phyloP scores from a whole-genome alignment of 2,797 vertebrate species.

The Catamblyrhynchus diadema region DNA sequence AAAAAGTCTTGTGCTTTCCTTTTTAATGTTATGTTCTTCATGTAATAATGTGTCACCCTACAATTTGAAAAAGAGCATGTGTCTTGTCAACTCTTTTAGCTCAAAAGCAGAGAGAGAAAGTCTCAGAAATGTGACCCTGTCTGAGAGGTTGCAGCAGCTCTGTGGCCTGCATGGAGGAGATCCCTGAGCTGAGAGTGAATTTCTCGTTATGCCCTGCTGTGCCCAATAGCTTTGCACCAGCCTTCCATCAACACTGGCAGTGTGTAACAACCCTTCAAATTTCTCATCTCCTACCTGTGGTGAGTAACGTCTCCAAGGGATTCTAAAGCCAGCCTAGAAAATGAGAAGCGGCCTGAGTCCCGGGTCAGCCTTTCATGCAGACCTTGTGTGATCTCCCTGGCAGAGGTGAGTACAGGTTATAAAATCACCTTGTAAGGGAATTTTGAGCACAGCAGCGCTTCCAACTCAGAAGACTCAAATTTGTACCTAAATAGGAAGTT shows the following conservation, averaged over 20 bases:
- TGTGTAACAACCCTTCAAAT: constrained; percentile 34
- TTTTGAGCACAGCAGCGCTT: neutral
- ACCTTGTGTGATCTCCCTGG: neutral
- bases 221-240: neutral
- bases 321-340: constrained; percentile 16
- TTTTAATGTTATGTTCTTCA: neutral
- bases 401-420: neutral
- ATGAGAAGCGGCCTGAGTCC: neutral
- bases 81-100: neutral
- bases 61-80: neutral
- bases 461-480: neutral
- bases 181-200: neutral
- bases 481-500: neutral
- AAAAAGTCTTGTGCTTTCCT: neutral
- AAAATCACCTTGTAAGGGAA: neutral
- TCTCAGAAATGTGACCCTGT: neutral
- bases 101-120: neutral
- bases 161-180: neutral
- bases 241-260: neutral
- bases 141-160: neutral
- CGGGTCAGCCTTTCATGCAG: neutral
- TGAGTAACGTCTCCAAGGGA: neutral
- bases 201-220: constrained; percentile 18
- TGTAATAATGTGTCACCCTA: neutral
- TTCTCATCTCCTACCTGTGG: constrained; percentile 29